phyloP scores from a whole-genome alignment of 2,113 vertebrate species.

The Oncorhynchus masou region DNA sequence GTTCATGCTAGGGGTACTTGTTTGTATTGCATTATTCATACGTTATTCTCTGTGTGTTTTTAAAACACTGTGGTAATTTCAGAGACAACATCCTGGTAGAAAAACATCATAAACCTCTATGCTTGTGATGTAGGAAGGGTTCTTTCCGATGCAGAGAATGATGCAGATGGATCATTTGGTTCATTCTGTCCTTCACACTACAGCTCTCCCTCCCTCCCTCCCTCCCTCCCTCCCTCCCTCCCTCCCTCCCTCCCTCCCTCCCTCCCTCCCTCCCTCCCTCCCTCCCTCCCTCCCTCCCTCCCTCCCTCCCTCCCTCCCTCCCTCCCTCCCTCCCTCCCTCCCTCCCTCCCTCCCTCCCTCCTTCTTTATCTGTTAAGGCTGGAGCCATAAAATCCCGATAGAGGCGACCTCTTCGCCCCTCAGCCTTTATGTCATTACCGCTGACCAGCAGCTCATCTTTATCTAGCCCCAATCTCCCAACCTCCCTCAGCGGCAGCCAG shows the following conservation, averaged over 20 bases:
- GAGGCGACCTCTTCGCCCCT: constrained; percentile 58
- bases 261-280: too few species aligned
- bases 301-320: neutral
- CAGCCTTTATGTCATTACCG: constrained; percentile 68
- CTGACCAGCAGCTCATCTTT: constrained; percentile 69
- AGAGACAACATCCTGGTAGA: constrained; percentile 32
- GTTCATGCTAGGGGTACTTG: constrained; percentile 41
- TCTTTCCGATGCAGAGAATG: neutral
- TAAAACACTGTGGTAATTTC: constrained; percentile 33
- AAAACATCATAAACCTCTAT: constrained; percentile 35
- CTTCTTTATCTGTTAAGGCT: constrained; percentile 34
- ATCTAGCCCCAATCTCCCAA: constrained; percentile 62
- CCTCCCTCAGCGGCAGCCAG: constrained; percentile 59
- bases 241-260: constrained; percentile 38
- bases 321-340: constrained; percentile 37
- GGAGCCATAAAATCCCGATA: constrained; percentile 47
- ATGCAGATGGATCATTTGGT: constrained; percentile 40
- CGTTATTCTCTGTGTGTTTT: constrained; percentile 28
- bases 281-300: neutral
- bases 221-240: constrained; percentile 37
- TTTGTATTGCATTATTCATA: constrained; percentile 57
- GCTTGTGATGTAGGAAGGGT: neutral
- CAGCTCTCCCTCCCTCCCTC: constrained; percentile 3
- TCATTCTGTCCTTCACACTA: constrained; percentile 34
- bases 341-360: constrained; percentile 38